Conservation (phyloP, 2,888 invertebrate species). For the Gastracanthus pulcherrimus region DNA sequence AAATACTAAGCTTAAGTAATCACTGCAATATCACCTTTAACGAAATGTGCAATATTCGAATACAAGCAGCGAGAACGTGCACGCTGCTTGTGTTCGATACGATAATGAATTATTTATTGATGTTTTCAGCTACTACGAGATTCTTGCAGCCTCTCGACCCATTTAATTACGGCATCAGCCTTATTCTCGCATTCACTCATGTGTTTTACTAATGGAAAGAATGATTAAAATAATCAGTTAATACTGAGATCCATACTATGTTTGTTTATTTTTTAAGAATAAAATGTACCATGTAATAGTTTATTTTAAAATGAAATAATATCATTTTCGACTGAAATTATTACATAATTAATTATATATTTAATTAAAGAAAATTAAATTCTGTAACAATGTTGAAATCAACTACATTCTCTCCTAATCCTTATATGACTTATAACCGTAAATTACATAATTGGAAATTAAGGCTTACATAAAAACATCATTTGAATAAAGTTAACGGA, state of each 20-base stretch:
- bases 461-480: not conserved
- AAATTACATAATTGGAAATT: not conserved
- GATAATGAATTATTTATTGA: slow-evolving; percentile 49
- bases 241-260: not conserved
- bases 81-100: slow-evolving; percentile 6
- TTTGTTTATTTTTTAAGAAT: not conserved
- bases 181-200: not conserved
- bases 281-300: too few species aligned
- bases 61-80: slow-evolving; percentile 10
- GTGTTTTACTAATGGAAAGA: not conserved
- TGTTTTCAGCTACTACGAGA: slow-evolving; percentile 42
- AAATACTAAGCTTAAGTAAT: not conserved
- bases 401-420: too few species aligned
- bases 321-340: too few species aligned
- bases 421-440: not conserved
- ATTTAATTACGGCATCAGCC: slow-evolving; percentile 45
- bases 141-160: slow-evolving; percentile 40
- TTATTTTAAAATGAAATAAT: too few species aligned
- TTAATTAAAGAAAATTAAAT: too few species aligned
- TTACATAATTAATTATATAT: too few species aligned
- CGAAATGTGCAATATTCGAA: slow-evolving; percentile 13
- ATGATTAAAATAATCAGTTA: slow-evolving; percentile 16
- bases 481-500: not conserved
- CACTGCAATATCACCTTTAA: not conserved
- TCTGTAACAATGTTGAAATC: too few species aligned